phyloP scores from a whole-genome alignment of 2,113 vertebrate species.

The Siniperca knerii region DNA sequence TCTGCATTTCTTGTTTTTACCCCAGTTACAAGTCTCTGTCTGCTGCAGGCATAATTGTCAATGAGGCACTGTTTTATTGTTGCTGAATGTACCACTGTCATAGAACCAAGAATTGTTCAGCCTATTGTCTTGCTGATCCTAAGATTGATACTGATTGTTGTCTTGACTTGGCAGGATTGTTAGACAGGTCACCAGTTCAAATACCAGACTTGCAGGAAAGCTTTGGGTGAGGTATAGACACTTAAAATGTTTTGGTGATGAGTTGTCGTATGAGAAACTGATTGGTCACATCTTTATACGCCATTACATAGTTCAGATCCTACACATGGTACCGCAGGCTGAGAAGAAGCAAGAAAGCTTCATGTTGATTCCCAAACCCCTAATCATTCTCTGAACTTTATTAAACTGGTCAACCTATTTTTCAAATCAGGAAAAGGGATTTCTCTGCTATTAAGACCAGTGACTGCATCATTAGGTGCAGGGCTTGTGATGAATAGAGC shows the following conservation, averaged over 20 bases:
- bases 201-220: constrained; percentile 20
- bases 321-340: background rate
- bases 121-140: constrained; percentile 1
- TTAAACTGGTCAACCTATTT: background rate
- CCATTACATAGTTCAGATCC: background rate
- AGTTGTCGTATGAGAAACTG: constrained; percentile 10
- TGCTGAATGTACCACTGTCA: constrained; percentile 20
- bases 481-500: background rate
- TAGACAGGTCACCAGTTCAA: constrained; percentile 37
- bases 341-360: background rate
- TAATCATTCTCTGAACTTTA: background rate
- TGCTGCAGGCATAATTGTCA: constrained; percentile 5
- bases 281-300: background rate
- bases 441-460: background rate
- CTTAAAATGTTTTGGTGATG: constrained; percentile 7
- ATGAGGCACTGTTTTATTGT: constrained; percentile 11
- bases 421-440: background rate
- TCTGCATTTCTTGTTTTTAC: constrained; percentile 20
- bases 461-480: background rate
- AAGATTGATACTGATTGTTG: constrained; percentile 11
- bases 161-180: constrained; percentile 23
- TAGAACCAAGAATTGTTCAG: constrained; percentile 7
- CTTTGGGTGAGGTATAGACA: constrained; percentile 4
- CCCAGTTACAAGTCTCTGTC: constrained; percentile 5
- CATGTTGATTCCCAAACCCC: background rate